A percentile compares a stretch with the other conserved stretches of the same genome.
Conservation (phyloP, 2,888 invertebrate genomes). For the Liodrosophila aerea region DNA sequence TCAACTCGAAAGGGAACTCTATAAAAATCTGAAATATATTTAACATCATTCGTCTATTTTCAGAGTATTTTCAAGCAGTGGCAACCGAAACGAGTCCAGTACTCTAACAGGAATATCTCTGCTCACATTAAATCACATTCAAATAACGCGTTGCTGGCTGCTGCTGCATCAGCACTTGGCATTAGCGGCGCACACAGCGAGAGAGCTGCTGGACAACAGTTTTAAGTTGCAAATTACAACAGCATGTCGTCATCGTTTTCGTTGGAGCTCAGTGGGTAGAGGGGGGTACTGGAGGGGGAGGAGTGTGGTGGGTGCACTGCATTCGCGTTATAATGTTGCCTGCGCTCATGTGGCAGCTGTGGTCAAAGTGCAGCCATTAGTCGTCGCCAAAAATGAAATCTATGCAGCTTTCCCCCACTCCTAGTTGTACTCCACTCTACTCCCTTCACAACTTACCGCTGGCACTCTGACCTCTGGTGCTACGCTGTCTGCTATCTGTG, state of each 20-base stretch:
- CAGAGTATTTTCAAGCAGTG: too few species aligned
- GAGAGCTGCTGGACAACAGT: conserved; percentile 53
- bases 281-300: too few species aligned
- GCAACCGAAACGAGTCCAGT: too few species aligned
- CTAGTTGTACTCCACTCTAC: not conserved
- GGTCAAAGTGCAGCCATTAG: conserved; percentile 74
- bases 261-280: too few species aligned
- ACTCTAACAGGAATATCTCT: too few species aligned
- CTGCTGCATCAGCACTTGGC: conserved; percentile 60
- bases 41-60: too few species aligned
- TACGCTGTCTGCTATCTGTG: not conserved
- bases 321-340: conserved; percentile 42
- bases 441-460: not conserved
- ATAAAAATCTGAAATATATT: too few species aligned
- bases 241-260: conserved; percentile 37
- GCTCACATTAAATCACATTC: conserved; percentile 63
- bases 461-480: not conserved
- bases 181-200: conserved; percentile 45
- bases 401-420: conserved; percentile 36
- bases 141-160: conserved; percentile 42
- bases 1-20: too few species aligned
- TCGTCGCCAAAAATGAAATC: conserved; percentile 72
- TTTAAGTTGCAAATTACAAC: conserved; percentile 69
- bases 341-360: conserved; percentile 54
- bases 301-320: too few species aligned